phyloP scores from a whole-genome alignment of 1,140 invertebrate genomes.

The Drosophila punjabiensis region DNA sequence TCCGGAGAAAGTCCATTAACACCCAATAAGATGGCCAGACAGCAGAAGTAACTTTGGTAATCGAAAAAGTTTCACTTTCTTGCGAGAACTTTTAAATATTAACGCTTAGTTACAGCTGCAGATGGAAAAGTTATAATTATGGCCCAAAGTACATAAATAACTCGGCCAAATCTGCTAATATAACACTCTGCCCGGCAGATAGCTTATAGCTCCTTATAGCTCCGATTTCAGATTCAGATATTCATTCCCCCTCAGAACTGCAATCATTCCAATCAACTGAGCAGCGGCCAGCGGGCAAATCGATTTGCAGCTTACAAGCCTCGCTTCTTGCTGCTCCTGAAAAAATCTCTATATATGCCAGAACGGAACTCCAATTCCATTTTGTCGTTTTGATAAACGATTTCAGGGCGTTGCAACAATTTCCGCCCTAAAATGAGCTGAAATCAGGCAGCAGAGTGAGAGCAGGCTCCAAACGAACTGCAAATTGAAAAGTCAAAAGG shows the following conservation, averaged over 20 bases:
- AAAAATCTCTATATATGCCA: conserved; percentile 37
- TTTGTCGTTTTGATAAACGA: conserved; percentile 84
- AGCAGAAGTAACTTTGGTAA: conserved; percentile 62
- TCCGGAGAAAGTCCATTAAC: conserved; percentile 70
- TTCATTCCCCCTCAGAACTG: neutral
- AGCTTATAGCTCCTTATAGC: neutral
- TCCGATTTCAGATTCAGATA: neutral
- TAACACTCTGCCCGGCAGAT: conserved; percentile 1
- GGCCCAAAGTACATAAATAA: conserved; percentile 78
- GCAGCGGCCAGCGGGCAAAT: conserved; percentile 75
- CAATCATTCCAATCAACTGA: conserved; percentile 58
- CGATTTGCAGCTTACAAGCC: conserved; percentile 74
- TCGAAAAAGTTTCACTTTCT: conserved; percentile 76
- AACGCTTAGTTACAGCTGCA: conserved; percentile 79
- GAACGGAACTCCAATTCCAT: conserved; percentile 82
- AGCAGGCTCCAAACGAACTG: conserved; percentile 37
- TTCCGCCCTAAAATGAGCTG: conserved; percentile 78
- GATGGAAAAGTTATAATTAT: conserved; percentile 78
- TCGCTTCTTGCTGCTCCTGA: conserved; percentile 8
- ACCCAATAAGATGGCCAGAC: conserved; percentile 73
- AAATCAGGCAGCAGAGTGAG: conserved; percentile 37
- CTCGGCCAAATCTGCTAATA: conserved; percentile 39
- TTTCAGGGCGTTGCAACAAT: conserved; percentile 84
- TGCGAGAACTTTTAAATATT: conserved; percentile 78
- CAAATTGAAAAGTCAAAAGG: conserved; percentile 72